A percentile compares a stretch with the other conserved stretches of the same genome.
Evolutionary conservation across 2,113 vertebrate species (phyloP).

Genomic region (Burhinus bistriatus): DNA sequence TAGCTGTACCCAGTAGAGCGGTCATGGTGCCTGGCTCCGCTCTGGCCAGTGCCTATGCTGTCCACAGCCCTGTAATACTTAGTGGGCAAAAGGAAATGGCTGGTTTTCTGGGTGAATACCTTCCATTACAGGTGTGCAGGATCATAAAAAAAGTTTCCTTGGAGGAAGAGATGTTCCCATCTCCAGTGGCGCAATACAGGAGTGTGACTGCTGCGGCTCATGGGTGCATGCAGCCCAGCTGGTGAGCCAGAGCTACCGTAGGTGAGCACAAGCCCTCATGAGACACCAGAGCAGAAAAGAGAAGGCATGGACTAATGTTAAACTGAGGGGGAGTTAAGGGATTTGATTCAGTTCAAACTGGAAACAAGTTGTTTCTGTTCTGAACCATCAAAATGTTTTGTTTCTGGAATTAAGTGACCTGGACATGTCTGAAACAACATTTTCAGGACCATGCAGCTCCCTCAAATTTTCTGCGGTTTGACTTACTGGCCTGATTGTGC

Average conservation of each 20-base stretch:
- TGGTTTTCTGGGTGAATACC: neutral
- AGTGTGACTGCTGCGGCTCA: neutral
- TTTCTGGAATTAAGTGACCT: neutral
- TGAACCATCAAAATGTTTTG: neutral
- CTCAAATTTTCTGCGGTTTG: neutral
- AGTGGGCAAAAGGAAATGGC: neutral
- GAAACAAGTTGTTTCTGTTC: neutral
- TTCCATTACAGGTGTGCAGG: neutral
- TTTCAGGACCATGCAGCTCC: neutral
- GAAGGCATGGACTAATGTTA: neutral
- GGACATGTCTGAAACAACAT: neutral
- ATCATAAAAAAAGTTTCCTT: neutral
- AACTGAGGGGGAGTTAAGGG: neutral
- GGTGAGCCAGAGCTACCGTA: neutral
- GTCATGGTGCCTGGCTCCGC: neutral
- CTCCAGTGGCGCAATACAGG: fast-evolving
- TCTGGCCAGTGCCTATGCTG: neutral
- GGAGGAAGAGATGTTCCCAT: neutral
- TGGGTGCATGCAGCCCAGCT: neutral
- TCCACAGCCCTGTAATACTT: neutral
- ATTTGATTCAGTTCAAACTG: neutral
- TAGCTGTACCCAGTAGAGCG: fast-evolving
- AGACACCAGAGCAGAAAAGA: neutral
- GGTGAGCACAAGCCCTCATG: neutral
- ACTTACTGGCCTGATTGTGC: neutral